Evolutionary conservation across 2,113 vertebrate genomes (phyloP).

Genomic region (Takifugu flavidus): DNA sequence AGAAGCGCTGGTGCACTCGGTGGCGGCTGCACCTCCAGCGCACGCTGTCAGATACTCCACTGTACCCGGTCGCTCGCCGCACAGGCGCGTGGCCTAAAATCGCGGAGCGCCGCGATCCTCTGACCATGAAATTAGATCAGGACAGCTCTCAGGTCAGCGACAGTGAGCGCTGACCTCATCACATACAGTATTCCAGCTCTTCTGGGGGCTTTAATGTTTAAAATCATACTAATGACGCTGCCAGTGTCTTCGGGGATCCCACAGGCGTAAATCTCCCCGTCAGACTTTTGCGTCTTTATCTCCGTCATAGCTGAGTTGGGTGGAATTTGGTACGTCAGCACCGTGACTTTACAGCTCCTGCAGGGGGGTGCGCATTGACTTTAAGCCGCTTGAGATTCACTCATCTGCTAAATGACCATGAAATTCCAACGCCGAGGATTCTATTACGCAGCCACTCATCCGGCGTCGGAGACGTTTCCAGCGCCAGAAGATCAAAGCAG

Average conservation of each 20-base stretch:
- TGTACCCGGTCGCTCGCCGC: conserved; percentile 16
- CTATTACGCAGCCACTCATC: conserved; percentile 46
- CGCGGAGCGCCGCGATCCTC: conserved; percentile 15
- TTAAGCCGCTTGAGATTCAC: conserved; percentile 57
- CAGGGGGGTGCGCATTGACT: conserved; percentile 52
- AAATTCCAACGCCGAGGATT: conserved; percentile 54
- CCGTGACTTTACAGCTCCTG: conserved; percentile 52
- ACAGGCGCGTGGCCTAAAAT: conserved; percentile 14
- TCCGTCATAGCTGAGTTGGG: conserved; percentile 39
- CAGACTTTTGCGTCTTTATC: conserved; percentile 21
- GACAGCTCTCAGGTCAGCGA: conserved; percentile 25
- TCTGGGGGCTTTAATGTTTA: no score
- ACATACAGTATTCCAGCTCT: not conserved
- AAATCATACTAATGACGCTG: no score
- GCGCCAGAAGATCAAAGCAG: conserved; percentile 26
- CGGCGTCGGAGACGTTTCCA: conserved; percentile 23
- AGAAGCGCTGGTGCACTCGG: not conserved
- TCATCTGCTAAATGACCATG: conserved; percentile 65
- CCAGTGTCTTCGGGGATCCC: not conserved
- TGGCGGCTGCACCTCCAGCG: not conserved
- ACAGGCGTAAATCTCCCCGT: conserved; percentile 21
- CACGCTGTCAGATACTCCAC: not conserved
- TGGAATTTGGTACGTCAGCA: conserved; percentile 40
- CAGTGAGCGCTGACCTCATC: conserved; percentile 11
- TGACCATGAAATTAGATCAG: conserved; percentile 45